Percentiles rank a stretch among this genome's conserved stretches.
Evolutionary conservation across 2,888 invertebrate genomes (phyloP).

Genomic region (Malacosoma neustria): DNA sequence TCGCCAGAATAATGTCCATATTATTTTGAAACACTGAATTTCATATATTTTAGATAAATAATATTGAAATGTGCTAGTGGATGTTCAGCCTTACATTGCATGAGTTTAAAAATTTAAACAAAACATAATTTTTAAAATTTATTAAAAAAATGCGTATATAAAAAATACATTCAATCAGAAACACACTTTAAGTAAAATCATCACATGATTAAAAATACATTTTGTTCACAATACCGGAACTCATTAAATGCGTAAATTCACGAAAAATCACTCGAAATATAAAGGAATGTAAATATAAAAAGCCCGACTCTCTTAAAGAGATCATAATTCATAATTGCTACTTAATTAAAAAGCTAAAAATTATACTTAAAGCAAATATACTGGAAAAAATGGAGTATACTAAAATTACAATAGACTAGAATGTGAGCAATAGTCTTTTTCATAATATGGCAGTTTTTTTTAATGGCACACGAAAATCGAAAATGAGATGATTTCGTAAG

Average conservation of each 20-base stretch:
- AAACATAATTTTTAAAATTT: slow-evolving; percentile 20
- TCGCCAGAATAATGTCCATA: too few species aligned
- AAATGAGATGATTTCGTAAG: slow-evolving; percentile 13
- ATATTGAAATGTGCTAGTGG: too few species aligned
- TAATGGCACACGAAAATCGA: slow-evolving; percentile 40
- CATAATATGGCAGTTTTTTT: slow-evolving; percentile 47
- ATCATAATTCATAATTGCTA: too few species aligned
- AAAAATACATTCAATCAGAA: slow-evolving; percentile 42
- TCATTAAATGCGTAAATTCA: slow-evolving; percentile 10
- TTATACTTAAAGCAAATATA: slow-evolving; percentile 5
- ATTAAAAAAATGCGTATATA: slow-evolving; percentile 34
- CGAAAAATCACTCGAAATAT: slow-evolving; percentile 21
- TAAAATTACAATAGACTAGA: slow-evolving; percentile 58
- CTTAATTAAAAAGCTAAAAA: slow-evolving; percentile 5
- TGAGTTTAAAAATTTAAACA: too few species aligned
- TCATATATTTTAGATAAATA: too few species aligned
- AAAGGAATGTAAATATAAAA: slow-evolving; percentile 39
- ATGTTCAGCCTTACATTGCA: too few species aligned
- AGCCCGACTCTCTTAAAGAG: slow-evolving; percentile 30
- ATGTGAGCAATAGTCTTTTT: slow-evolving; percentile 68
- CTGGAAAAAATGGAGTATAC: slow-evolving; percentile 15
- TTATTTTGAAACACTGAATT: too few species aligned
- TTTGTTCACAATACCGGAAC: slow-evolving; percentile 13
- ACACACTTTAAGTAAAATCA: slow-evolving; percentile 29
- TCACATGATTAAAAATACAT: slow-evolving; percentile 31